Conservation (phyloP, 1,140 invertebrate species). For the Heliconius nattereri region DNA sequence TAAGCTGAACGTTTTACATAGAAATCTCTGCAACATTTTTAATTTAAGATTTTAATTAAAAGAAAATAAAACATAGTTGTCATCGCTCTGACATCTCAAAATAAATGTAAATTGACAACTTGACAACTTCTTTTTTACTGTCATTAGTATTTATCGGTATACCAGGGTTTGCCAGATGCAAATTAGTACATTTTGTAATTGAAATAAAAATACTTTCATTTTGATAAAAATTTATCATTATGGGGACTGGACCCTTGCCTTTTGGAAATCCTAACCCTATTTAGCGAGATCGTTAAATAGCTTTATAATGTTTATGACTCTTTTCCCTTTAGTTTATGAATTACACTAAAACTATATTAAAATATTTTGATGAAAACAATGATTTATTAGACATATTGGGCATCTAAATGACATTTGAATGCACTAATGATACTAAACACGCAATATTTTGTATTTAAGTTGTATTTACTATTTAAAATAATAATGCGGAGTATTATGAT, state of each 20-base stretch:
- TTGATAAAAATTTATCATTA: too few relatives aligned
- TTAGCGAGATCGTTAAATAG: background rate
- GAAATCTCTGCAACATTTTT: slow-evolving; percentile 70
- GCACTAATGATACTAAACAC: too few relatives aligned
- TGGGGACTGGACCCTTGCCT: too few relatives aligned
- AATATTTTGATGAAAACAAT: too few relatives aligned
- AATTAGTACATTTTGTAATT: background rate
- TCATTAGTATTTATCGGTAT: background rate
- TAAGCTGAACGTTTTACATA: slow-evolving; percentile 58
- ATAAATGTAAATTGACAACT: slow-evolving; percentile 16
- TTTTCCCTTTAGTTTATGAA: too few relatives aligned
- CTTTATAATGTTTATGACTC: too few relatives aligned
- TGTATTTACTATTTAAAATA: too few relatives aligned
- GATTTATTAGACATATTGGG: too few relatives aligned
- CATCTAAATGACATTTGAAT: too few relatives aligned
- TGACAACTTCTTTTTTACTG: background rate
- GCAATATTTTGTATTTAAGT: too few relatives aligned
- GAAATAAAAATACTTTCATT: background rate
- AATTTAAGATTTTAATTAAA: slow-evolving; percentile 53
- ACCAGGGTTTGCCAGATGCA: background rate
- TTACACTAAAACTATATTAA: too few relatives aligned
- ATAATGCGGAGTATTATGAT: too few relatives aligned
- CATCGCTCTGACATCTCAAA: slow-evolving; percentile 34
- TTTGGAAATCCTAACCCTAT: background rate
- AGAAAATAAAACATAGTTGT: slow-evolving; percentile 51